Conservation (phyloP, 2,113 vertebrate genomes). For the Madoqua kirkii region DNA sequence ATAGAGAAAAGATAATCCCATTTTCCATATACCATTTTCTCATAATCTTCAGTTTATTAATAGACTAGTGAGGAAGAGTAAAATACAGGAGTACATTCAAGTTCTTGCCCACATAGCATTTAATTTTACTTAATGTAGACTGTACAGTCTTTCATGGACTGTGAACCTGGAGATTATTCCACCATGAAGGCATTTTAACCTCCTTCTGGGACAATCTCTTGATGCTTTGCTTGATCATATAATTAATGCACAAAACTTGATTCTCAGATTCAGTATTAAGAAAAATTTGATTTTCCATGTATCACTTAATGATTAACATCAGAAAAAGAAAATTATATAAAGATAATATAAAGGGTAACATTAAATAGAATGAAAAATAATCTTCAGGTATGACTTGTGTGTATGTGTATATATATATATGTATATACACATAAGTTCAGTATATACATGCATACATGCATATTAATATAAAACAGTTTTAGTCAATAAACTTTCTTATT, state of each 20-base stretch:
- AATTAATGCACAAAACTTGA: background rate
- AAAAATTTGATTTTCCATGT: background rate
- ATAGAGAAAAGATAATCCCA: background rate
- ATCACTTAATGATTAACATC: background rate
- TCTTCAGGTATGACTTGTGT: background rate
- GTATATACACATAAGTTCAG: background rate
- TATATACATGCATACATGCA: background rate
- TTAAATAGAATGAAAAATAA: background rate
- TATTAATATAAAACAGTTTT: background rate
- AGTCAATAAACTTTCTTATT: background rate
- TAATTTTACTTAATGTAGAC: background rate
- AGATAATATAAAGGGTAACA: background rate
- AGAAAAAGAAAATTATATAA: background rate
- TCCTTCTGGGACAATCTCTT: background rate
- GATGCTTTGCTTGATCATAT: background rate
- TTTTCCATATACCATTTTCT: background rate
- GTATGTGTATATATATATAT: rapidly evolving
- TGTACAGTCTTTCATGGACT: background rate
- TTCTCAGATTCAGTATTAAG: background rate
- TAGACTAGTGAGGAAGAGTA: background rate
- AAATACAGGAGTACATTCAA: background rate
- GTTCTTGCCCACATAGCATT: background rate
- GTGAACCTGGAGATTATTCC: background rate
- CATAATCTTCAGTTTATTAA: background rate
- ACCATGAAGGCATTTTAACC: background rate